These are phyloP conservation scores for Oreochromis aureus DNA, from an alignment of 2,113 vertebrate genomes.

Conservation along the genomic window DNA sequence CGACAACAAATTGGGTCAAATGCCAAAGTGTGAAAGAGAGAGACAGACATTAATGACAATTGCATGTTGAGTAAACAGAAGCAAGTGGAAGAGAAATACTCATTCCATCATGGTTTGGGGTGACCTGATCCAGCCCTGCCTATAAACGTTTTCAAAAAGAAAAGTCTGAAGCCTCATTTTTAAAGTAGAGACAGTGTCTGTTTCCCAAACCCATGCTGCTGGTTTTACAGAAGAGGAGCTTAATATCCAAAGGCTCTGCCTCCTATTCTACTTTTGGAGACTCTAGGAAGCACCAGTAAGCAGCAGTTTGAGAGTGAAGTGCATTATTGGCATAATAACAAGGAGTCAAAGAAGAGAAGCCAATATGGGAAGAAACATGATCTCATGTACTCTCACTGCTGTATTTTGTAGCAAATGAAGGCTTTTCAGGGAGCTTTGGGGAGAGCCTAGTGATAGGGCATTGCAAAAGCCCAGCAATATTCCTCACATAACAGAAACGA, in stretches of 20 bases:
- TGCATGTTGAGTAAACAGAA: not conserved
- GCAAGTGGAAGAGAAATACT: not conserved
- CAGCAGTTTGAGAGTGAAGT: not conserved
- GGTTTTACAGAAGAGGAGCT: not conserved
- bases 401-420: not conserved
- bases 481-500: not conserved
- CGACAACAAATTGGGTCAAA: not conserved
- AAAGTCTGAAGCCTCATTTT: not conserved
- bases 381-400: not conserved
- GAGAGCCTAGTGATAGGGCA: not conserved
- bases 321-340: not conserved
- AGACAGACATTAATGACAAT: not conserved
- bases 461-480: not conserved
- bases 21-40: not conserved
- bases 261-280: not conserved
- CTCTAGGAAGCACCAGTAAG: not conserved
- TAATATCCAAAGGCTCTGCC: not conserved
- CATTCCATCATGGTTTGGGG: not conserved
- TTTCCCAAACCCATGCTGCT: not conserved
- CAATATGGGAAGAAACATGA: not conserved
- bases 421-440: not conserved
- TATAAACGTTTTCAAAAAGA: not conserved
- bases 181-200: not conserved
- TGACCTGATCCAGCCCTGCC: not conserved
- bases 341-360: not conserved